Percentiles rank a stretch among this genome's conserved stretches.
Evolutionary conservation across 1,140 invertebrate genomes (phyloP).

Genomic region (Calliopsis andreniformis): DNA sequence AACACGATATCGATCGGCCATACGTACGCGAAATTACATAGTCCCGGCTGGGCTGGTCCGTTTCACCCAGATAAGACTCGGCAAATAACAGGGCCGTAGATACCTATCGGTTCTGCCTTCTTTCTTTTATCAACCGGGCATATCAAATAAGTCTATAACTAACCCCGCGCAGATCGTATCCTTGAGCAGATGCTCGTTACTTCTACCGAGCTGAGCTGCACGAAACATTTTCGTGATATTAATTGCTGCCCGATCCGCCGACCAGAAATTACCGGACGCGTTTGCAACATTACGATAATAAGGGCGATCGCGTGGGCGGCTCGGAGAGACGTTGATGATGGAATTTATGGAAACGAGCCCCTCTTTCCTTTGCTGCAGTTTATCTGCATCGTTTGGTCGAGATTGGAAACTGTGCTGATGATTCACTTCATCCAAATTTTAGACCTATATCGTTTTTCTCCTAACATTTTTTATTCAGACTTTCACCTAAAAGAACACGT

Average conservation of each 20-base stretch:
- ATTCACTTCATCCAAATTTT: no score
- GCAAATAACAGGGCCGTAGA: slow-evolving; percentile 65
- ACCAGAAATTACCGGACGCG: slow-evolving; percentile 15
- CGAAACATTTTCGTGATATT: slow-evolving; percentile 61
- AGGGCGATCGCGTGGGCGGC: background rate
- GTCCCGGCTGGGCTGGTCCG: slow-evolving; percentile 40
- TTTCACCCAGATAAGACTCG: slow-evolving; percentile 59
- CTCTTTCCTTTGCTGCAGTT: no score
- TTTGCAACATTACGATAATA: background rate
- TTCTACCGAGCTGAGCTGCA: slow-evolving; percentile 22
- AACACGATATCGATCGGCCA: slow-evolving; percentile 64
- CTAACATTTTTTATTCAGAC: no score
- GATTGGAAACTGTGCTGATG: no score
- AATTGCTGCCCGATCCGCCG: slow-evolving; percentile 33
- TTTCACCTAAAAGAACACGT: background rate
- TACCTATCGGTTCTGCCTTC: slow-evolving; percentile 59
- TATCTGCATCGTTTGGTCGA: no score
- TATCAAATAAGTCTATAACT: slow-evolving; percentile 68
- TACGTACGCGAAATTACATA: slow-evolving; percentile 58
- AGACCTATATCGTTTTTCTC: background rate
- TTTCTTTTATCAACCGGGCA: slow-evolving; percentile 65
- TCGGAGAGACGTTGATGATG: background rate
- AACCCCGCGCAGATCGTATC: slow-evolving; percentile 54
- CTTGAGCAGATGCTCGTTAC: slow-evolving; percentile 9
- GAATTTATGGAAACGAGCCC: background rate